Percentiles rank a stretch among this genome's conserved stretches.
Evolutionary conservation across 2,113 vertebrate genomes (phyloP).

Genomic region (Hippoglossus stenolepis): DNA sequence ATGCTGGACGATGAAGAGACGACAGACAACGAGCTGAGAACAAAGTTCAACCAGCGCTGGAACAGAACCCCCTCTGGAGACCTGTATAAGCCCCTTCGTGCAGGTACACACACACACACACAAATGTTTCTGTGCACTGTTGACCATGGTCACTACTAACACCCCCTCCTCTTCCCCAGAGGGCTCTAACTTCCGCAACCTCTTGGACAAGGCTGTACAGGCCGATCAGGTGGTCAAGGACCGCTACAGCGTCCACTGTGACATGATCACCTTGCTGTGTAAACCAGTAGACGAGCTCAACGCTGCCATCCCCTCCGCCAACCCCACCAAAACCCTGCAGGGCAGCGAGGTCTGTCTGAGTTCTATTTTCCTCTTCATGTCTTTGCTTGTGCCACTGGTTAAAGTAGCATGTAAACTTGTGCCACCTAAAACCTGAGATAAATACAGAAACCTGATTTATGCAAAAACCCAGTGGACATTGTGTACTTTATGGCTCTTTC

Average conservation of each 20-base stretch:
- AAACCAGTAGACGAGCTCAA: slow-evolving; percentile 92
- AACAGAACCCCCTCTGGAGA: slow-evolving; percentile 95
- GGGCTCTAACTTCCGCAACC: slow-evolving; percentile 86
- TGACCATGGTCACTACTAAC: not conserved
- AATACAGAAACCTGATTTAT: slow-evolving; percentile 16
- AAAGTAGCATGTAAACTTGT: not conserved
- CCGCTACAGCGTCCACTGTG: slow-evolving; percentile 90
- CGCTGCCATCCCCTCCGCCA: slow-evolving; percentile 94
- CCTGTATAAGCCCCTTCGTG: slow-evolving; percentile 93
- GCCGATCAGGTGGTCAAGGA: slow-evolving; percentile 95
- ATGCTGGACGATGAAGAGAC: slow-evolving; percentile 93
- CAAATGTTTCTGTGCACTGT: not conserved
- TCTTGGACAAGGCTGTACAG: slow-evolving; percentile 92
- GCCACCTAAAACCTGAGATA: not conserved
- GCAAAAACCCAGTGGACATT: slow-evolving; percentile 41
- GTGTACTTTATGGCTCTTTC: slow-evolving; percentile 50
- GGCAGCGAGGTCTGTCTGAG: slow-evolving; percentile 89
- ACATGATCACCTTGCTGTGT: slow-evolving; percentile 93
- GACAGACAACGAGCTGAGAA: slow-evolving; percentile 92
- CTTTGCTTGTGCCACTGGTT: not conserved
- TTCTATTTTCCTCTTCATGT: not conserved
- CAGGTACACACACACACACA: slow-evolving; percentile 83
- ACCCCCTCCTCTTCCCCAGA: slow-evolving; percentile 75
- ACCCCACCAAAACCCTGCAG: slow-evolving; percentile 95
- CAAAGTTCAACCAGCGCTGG: slow-evolving; percentile 97